Percentiles rank a stretch among this genome's conserved stretches.
Conservation (phyloP, 2,888 invertebrate genomes). For the Tipula unca region DNA sequence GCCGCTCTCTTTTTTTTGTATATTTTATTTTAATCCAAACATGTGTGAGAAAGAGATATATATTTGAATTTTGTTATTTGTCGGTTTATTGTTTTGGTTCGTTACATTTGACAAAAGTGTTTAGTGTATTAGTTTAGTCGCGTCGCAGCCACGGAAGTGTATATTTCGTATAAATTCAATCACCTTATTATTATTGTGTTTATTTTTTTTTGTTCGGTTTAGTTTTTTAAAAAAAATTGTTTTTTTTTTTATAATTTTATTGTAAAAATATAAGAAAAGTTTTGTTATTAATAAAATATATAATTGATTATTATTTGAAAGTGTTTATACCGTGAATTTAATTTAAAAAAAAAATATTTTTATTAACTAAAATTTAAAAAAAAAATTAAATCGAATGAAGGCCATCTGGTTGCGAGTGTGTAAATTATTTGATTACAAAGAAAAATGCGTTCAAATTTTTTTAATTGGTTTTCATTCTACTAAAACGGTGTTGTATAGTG, state of each 20-base stretch:
- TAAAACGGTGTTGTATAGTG: neutral
- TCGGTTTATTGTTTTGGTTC: slow-evolving; percentile 15
- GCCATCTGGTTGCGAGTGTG: slow-evolving; percentile 20
- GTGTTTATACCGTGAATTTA: neutral
- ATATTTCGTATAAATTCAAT: neutral
- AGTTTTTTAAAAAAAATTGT: neutral
- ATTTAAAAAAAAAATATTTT: neutral
- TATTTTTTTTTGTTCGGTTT: slow-evolving; percentile 3
- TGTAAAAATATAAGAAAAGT: neutral
- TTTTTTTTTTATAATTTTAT: neutral
- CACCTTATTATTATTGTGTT: neutral
- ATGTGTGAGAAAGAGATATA: neutral
- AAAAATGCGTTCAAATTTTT: slow-evolving; percentile 17
- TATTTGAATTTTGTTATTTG: neutral
- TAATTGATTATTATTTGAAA: neutral
- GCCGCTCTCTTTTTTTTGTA: neutral
- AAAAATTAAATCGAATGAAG: slow-evolving; percentile 1
- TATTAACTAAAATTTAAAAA: neutral
- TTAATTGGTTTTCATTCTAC: neutral
- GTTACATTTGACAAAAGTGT: neutral
- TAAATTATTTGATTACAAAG: neutral
- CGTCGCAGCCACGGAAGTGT: neutral
- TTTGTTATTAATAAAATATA: neutral
- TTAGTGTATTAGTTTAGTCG: slow-evolving; percentile 18
- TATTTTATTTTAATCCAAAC: neutral